Evolutionary conservation across 2,888 invertebrate species (phyloP).

Genomic region (Dryobota labecula): DNA sequence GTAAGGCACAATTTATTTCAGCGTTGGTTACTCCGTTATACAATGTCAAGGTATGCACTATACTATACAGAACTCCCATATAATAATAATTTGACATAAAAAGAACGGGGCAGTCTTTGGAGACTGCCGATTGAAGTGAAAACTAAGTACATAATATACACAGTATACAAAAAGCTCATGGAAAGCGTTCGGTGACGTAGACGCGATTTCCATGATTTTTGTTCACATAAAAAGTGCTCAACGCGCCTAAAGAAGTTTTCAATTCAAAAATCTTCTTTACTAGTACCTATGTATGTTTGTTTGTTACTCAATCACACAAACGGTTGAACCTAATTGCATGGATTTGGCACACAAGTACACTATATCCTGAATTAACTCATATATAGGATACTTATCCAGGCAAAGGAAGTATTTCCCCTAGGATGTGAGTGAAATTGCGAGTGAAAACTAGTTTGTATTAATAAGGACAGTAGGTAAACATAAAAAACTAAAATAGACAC

Average conservation of each 20-base stretch:
- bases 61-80: neutral
- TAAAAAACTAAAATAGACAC: neutral
- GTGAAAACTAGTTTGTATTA: neutral
- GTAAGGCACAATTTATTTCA: slow-evolving; percentile 4
- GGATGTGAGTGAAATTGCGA: neutral
- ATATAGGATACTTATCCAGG: neutral
- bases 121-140: too few species aligned
- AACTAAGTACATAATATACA: too few species aligned
- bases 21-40: neutral
- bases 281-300: too few species aligned
- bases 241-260: too few species aligned
- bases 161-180: too few species aligned
- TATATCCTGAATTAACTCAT: neutral
- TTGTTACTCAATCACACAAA: neutral
- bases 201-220: too few species aligned
- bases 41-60: neutral
- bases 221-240: too few species aligned
- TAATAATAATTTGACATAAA: neutral
- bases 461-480: slow-evolving; percentile 2
- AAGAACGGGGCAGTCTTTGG: too few species aligned
- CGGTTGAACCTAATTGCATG: neutral
- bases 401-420: neutral
- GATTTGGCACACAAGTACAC: neutral
- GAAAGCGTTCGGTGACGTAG: too few species aligned
- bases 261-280: too few species aligned